These are phyloP conservation scores for Graptemys geographica DNA, from an alignment of 2,797 vertebrate genomes.

Conservation along the genomic window DNA sequence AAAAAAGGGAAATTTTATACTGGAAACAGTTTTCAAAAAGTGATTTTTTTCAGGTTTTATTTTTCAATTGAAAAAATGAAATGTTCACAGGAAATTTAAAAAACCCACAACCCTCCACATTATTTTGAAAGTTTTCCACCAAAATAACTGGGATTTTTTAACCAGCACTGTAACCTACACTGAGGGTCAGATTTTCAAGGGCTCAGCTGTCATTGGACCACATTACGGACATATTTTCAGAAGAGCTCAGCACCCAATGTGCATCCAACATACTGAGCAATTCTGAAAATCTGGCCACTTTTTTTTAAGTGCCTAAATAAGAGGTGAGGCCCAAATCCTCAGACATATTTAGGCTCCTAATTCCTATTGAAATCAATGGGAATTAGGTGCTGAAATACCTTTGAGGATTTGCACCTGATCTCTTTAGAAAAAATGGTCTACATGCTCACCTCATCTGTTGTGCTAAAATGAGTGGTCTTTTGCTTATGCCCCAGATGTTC, in stretches of 20 bases:
- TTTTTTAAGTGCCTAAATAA: neutral
- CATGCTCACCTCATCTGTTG: neutral
- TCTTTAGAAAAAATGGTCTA: neutral
- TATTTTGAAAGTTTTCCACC: neutral
- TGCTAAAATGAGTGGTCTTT: neutral
- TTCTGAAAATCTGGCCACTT: neutral
- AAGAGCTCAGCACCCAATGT: neutral
- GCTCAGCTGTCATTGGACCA: neutral
- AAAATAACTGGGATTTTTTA: neutral
- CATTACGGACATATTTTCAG: neutral
- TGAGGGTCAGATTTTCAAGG: neutral
- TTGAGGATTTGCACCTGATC: neutral
- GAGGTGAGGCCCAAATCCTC: neutral
- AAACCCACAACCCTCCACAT: neutral
- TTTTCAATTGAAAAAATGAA: neutral
- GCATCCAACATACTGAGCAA: neutral
- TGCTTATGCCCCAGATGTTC: rapidly evolving
- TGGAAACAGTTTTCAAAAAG: neutral
- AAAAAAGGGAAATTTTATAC: neutral
- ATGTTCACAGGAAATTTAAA: neutral
- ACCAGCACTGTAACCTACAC: neutral
- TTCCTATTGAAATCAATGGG: neutral
- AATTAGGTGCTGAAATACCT: neutral
- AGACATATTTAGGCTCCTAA: neutral
- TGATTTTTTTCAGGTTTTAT: neutral